Percentiles rank a stretch among this genome's conserved stretches.
phyloP scores from a whole-genome alignment of 2,888 invertebrate genomes.

The Eupithecia dodoneata region DNA sequence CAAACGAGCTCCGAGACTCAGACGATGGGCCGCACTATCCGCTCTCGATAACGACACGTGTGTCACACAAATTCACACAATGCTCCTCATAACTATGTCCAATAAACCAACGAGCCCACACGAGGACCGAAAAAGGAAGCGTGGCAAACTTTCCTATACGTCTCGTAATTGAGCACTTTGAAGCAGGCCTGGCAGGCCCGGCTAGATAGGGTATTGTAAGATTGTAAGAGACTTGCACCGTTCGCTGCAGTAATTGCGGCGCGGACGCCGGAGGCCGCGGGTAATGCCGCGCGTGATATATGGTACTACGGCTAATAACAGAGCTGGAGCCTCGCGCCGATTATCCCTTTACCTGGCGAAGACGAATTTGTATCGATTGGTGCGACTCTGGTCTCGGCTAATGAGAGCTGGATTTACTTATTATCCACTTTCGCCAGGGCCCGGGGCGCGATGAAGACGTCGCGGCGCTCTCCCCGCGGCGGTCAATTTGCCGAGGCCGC shows the following conservation, averaged over 20 bases:
- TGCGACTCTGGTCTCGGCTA: constrained; percentile 76
- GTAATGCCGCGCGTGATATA: constrained; percentile 81
- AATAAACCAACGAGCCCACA: constrained; percentile 38
- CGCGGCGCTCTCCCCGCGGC: constrained; percentile 63
- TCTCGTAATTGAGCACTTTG: constrained; percentile 45
- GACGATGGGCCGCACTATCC: constrained; percentile 52
- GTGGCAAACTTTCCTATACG: constrained; percentile 38
- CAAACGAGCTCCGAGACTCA: constrained; percentile 65
- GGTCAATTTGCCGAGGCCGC: constrained; percentile 72
- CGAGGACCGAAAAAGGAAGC: constrained; percentile 41
- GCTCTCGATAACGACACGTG: constrained; percentile 54
- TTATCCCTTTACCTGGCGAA: constrained; percentile 80
- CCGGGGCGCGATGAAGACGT: constrained; percentile 79
- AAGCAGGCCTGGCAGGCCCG: constrained; percentile 51
- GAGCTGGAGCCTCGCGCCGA: constrained; percentile 71
- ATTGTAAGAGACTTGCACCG: constrained; percentile 65
- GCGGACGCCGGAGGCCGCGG: constrained; percentile 77
- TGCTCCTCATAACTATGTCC: constrained; percentile 48
- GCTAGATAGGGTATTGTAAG: constrained; percentile 68
- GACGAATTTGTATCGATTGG: constrained; percentile 80
- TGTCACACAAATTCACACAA: constrained; percentile 46
- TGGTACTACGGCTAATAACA: constrained; percentile 82
- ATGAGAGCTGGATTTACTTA: constrained; percentile 81
- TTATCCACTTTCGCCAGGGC: constrained; percentile 80
- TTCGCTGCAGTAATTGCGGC: constrained; percentile 72